These are phyloP conservation scores for Spatulosminthurus flaviceps DNA, from an alignment of 2,888 invertebrate species.

Conservation along the genomic window DNA sequence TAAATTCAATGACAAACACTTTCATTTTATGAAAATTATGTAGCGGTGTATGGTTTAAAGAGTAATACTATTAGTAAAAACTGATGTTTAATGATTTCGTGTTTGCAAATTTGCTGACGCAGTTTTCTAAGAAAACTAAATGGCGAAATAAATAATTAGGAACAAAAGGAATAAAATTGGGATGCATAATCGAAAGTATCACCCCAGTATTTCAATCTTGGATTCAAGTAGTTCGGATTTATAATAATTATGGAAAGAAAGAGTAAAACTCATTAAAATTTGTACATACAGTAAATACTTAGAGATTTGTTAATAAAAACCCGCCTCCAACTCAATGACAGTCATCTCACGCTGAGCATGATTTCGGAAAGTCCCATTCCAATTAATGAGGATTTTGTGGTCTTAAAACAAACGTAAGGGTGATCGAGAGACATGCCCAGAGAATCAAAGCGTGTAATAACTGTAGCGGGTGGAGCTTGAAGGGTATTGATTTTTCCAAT, in stretches of 20 bases:
- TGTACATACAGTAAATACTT: slow-evolving; percentile 1
- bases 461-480: slow-evolving; percentile 51
- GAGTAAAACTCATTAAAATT: neutral
- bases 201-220: slow-evolving; percentile 36
- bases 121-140: slow-evolving; percentile 53
- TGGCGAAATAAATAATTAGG: slow-evolving; percentile 50
- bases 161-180: slow-evolving; percentile 52
- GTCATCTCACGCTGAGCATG: neutral
- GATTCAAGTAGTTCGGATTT: slow-evolving; percentile 40
- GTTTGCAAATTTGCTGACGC: too few species aligned
- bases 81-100: too few species aligned
- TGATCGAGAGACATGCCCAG: slow-evolving; percentile 43
- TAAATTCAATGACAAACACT: too few species aligned
- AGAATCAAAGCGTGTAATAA: slow-evolving; percentile 56
- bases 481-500: slow-evolving; percentile 55
- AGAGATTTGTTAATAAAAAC: neutral
- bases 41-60: too few species aligned
- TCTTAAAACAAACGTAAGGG: slow-evolving; percentile 47
- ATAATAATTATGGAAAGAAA: neutral
- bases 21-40: too few species aligned
- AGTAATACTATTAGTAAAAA: too few species aligned
- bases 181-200: slow-evolving; percentile 49
- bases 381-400: neutral
- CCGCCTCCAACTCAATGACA: neutral
- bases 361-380: neutral